Evolutionary conservation across 2,113 vertebrate genomes (phyloP), one percentile per base, ranked within the genome.

Genomic region (Menura novaehollandiae): DNA sequence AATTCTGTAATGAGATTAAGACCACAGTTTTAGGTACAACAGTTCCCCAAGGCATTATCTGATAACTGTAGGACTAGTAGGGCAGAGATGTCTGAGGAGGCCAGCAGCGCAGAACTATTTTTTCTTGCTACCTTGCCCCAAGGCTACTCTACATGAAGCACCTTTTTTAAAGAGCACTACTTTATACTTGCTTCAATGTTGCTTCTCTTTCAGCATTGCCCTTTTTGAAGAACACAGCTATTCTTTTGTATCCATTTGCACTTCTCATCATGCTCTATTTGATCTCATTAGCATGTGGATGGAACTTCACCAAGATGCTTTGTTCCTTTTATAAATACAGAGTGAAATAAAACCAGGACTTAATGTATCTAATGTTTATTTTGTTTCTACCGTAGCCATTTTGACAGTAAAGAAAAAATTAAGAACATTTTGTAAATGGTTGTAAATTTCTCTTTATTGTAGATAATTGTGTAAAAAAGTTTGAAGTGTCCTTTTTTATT

Each of bases 241-340:
- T 99, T 82, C 98, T 99, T 72, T 97, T 99, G 66, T 99, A 99
- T 74, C 99, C 99, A 0, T 99, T 99, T 53, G 99, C 99, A 12
- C 97, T 98, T 68, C 98, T 99, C 58, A 97, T 96, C 47, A 88
- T 99, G 47, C 72, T 99, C n/a, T 99, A 99, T 37, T 69, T 99
- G 94, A 98, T 99, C 56, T 99, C 99, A 1, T 90, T 99, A 67
- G 98, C 98, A 0, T 97, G 99, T 69, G 99, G 99, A 15, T 99
- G 99, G 99, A 99, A 99, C 97, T 99, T 99, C 95, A 99, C 99
- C 24, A 96, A 68, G 84, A 98, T 98, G 20, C 98, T 99, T 87
- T 99, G 99, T 89, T 98, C 98, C 82, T 99, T 99, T 97, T 99
- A 99, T 95, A 99, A 99, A 89, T 98, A 98, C 97, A 97, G 99